Conservation (phyloP, 2,888 invertebrate species). For the Nebria salina region DNA sequence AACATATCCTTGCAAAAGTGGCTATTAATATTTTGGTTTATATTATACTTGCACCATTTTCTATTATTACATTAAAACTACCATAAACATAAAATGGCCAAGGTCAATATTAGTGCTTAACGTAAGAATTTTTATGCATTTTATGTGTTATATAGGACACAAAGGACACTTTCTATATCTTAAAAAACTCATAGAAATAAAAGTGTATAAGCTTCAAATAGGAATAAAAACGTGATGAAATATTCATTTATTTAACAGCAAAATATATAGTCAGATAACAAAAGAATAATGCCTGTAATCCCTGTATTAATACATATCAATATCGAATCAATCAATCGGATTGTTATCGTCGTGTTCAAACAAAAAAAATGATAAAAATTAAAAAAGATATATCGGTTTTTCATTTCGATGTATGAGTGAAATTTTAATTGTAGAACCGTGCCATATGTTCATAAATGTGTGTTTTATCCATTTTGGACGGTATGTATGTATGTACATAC, state of each 20-base stretch:
- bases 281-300: not conserved
- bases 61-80: no score
- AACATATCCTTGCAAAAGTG: no score
- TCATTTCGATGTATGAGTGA: not conserved
- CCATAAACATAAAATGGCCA: no score
- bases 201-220: no score
- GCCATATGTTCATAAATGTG: not conserved
- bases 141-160: no score
- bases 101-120: no score
- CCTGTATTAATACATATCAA: not conserved
- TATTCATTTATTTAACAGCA: not conserved
- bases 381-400: not conserved
- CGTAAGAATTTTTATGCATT: no score
- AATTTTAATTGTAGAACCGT: not conserved
- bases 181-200: no score
- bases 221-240: no score
- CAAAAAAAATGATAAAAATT: not conserved
- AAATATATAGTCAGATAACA: not conserved
- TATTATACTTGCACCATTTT: no score
- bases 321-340: not conserved
- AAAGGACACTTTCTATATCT: no score
- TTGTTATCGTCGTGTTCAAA: not conserved
- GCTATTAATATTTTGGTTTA: no score
- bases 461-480: not conserved
- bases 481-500: not conserved